These are phyloP conservation scores for Pseudomugil gertrudae DNA, from an alignment of 2,797 vertebrate species.

Conservation along the genomic window DNA sequence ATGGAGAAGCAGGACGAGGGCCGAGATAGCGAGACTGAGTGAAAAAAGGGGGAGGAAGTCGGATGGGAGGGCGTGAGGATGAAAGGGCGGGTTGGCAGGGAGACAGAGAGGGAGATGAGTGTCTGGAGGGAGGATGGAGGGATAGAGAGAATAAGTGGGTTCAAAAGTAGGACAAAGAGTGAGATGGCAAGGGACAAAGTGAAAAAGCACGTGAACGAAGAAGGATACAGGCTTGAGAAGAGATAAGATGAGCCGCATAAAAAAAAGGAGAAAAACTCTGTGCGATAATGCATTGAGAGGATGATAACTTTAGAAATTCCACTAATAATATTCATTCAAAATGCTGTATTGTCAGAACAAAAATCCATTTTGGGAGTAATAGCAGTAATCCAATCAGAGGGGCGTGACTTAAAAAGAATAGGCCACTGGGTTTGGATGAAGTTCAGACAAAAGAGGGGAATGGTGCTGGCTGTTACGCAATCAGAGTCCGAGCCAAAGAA, in stretches of 20 bases:
- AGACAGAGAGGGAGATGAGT: conserved; percentile 57
- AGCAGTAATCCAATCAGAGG: conserved; percentile 62
- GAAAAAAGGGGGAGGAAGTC: conserved; percentile 36
- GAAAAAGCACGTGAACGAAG: conserved; percentile 25
- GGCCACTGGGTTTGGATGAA: conserved; percentile 41
- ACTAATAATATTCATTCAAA: conserved; percentile 60
- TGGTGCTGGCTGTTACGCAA: conserved; percentile 8
- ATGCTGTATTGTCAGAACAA: conserved; percentile 58
- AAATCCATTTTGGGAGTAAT: conserved; percentile 60
- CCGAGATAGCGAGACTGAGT: conserved; percentile 39
- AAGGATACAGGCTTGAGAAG: conserved; percentile 38
- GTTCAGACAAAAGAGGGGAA: conserved; percentile 21
- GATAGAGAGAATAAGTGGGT: conserved; percentile 71
- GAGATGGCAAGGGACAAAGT: conserved; percentile 57
- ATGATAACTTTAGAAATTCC: conserved; percentile 57
- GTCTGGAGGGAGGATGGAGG: conserved; percentile 66
- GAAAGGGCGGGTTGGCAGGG: conserved; percentile 50
- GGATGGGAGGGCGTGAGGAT: conserved; percentile 32
- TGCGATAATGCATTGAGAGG: conserved; percentile 63
- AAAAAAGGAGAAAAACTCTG: conserved; percentile 47
- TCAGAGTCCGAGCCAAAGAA: conserved; percentile 34
- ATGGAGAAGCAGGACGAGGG: conserved; percentile 35
- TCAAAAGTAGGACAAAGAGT: conserved; percentile 76
- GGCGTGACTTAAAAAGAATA: conserved; percentile 27
- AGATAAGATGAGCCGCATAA: conserved; percentile 44